Conservation (phyloP, 2,797 vertebrate genomes). For the Sebastiscus tertius region DNA sequence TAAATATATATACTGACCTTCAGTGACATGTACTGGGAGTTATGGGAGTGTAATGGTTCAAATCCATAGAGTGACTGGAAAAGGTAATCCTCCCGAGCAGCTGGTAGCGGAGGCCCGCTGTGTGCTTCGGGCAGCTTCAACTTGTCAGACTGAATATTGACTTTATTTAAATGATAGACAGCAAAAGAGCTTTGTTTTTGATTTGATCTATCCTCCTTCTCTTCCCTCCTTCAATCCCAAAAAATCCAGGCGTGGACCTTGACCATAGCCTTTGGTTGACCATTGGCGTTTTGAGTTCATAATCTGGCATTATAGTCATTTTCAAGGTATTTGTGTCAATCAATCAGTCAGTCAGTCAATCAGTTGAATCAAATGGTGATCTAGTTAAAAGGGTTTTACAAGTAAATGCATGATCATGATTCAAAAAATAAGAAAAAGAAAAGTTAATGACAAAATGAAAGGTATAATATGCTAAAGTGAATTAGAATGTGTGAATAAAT, state of each 20-base stretch:
- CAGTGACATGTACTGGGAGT: background rate
- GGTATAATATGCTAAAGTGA: background rate
- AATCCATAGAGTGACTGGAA: background rate
- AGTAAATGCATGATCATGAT: background rate
- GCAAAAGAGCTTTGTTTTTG: background rate
- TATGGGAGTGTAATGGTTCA: background rate
- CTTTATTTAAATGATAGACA: background rate
- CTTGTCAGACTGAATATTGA: background rate
- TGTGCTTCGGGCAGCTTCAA: background rate
- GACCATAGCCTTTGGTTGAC: background rate
- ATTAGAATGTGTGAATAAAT: too few relatives aligned
- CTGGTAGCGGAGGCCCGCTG: background rate
- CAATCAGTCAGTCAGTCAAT: background rate
- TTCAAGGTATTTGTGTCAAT: background rate
- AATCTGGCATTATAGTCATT: background rate
- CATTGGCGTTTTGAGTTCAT: background rate
- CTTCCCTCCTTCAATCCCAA: background rate
- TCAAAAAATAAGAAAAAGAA: background rate
- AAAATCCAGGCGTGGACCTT: background rate
- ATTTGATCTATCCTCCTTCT: background rate
- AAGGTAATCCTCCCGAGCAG: constrained; percentile 28
- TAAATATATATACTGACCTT: background rate
- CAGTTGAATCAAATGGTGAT: background rate
- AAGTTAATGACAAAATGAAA: background rate
- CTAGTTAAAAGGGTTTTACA: background rate